A percentile compares a stretch with the other conserved stretches of the same genome.
Evolutionary conservation across 2,113 vertebrate species (phyloP).

Genomic region (Hystrix cristata): DNA sequence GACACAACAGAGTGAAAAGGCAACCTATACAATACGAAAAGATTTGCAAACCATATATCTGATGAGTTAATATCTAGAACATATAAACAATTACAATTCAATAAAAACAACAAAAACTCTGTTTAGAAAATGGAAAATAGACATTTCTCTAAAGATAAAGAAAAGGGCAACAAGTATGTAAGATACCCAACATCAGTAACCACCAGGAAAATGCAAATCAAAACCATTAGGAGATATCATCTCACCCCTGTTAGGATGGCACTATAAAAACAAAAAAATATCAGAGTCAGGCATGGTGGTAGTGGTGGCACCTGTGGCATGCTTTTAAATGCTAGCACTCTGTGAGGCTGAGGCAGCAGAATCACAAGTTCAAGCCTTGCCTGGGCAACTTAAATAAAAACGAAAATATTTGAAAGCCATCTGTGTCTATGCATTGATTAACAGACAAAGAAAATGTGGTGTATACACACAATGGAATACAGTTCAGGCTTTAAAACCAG

Average conservation of each 20-base stretch:
- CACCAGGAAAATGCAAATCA: constrained; percentile 39
- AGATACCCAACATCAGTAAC: not conserved
- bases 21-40: not conserved
- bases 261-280: not conserved
- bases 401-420: not conserved
- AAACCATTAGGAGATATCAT: constrained; percentile 7
- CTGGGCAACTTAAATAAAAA: not conserved
- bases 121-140: constrained; percentile 2
- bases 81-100: constrained; percentile 49
- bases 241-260: not conserved
- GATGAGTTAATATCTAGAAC: not conserved
- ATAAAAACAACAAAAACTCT: constrained; percentile 10
- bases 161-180: constrained; percentile 27
- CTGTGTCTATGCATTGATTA: not conserved
- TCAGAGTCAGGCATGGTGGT: not conserved
- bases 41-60: constrained; percentile 1
- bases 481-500: constrained; percentile 27
- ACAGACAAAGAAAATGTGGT: constrained; percentile 32
- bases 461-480: not conserved
- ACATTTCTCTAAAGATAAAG: constrained; percentile 26
- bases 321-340: not conserved
- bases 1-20: constrained; percentile 28
- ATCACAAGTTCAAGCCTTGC: not conserved
- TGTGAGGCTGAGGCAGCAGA: not conserved
- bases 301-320: not conserved